These are phyloP conservation scores for Laupala kohalensis DNA, from an alignment of 1,140 invertebrate genomes.

Conservation along the genomic window DNA sequence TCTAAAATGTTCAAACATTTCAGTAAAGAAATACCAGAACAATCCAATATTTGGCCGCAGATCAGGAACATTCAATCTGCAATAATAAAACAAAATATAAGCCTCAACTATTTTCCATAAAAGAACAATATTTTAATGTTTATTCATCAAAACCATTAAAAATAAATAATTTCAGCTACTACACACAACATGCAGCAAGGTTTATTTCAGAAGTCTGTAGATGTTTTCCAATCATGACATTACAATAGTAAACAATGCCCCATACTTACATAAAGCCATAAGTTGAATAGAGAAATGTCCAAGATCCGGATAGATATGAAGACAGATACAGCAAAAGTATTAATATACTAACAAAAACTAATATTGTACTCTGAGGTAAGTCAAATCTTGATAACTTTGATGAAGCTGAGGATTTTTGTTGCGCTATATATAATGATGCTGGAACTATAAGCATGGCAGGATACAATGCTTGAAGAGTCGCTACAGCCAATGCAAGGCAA, in stretches of 20 bases:
- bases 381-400: too few relatives aligned
- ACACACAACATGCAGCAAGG: too few relatives aligned
- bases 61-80: conserved; percentile 73
- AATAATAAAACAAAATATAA: conserved; percentile 11
- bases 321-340: conserved; percentile 27
- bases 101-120: not conserved
- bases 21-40: conserved; percentile 99
- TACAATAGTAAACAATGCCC: too few relatives aligned
- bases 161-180: not conserved
- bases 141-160: not conserved
- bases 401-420: conserved; percentile 15
- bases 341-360: conserved; percentile 17
- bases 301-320: conserved; percentile 38
- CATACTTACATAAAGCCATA: conserved; percentile 73
- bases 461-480: conserved; percentile 76
- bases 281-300: conserved; percentile 60
- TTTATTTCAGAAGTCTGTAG: too few relatives aligned
- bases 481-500: conserved; percentile 53
- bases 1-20: conserved; percentile 99
- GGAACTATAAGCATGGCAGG: conserved; percentile 73
- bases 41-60: conserved; percentile 92
- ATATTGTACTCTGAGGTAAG: too few relatives aligned
- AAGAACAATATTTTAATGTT: not conserved
- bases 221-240: too few relatives aligned
- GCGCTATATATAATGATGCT: conserved; percentile 41